Base-by-base conservation (phyloP, 2,888 invertebrate species). In the Lasioglossum zephyrum region DNA sequence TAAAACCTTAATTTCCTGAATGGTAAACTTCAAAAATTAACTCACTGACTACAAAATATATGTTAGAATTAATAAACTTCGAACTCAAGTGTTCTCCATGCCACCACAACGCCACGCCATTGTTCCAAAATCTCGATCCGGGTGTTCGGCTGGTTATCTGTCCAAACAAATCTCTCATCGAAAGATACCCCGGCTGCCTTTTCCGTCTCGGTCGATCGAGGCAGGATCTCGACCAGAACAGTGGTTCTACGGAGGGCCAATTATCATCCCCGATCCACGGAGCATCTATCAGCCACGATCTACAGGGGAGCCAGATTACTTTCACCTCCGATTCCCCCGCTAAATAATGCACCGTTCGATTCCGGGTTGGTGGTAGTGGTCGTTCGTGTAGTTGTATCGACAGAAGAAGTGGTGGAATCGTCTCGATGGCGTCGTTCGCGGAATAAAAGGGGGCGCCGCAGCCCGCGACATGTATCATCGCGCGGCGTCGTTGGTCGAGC, bases 271-370 rank as follows among this genome's bases (percentile, higher is more conserved):
- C 72, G n/a, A 16, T 73, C 31, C 57, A 66, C 77, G 31, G 39
- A 36, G 39, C 73, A 49, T n/a, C 57, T 80, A 85, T 79, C 85
- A 47, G 63, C 26, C 83, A 73, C 83, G 39, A 82, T 84, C 84
- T 70, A 73, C 74, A 69, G 6, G 77, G 66, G 11, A 63, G 60
- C 26, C 36, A 39, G 88, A 88, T 90, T 88, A 87, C 82, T 70
- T 77, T 83, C 77, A 36, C 77, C 66, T 77, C 76, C 63, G 69
- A 83, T 79, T 86, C 73, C 44, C 53, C 57, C 53, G 66, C 87
- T 91, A 89, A 91, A 91, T 91, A 87, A 91, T 91, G 90, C 86
- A 91, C 78, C 82, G 63, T 82, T 88, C 88, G 83, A 91, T 91
- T 87, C 69, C 77, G 39, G n/a, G 69, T 57, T 66, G 66, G 8